Conservation (phyloP, 2,797 vertebrate genomes). For the Spinibarbus caldwelli region DNA sequence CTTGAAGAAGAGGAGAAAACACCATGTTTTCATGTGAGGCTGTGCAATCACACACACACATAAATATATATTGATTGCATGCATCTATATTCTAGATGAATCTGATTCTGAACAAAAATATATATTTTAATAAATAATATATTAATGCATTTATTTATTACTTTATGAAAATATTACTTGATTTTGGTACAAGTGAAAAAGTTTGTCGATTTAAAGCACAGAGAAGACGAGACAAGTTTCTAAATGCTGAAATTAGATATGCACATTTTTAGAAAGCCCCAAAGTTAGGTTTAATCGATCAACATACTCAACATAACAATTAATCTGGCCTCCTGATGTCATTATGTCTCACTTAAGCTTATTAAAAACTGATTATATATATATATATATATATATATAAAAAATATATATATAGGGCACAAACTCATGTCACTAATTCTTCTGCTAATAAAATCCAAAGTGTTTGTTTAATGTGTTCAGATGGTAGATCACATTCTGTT, state of each 20-base stretch:
- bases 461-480: neutral
- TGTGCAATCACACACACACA: neutral
- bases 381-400: neutral
- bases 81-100: neutral
- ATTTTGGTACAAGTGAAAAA: neutral
- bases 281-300: slow-evolving; percentile 11
- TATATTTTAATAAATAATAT: neutral
- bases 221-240: neutral
- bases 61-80: neutral
- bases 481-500: neutral
- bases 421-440: neutral
- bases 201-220: neutral
- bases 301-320: neutral
- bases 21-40: neutral
- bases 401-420: neutral
- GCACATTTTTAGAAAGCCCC: neutral
- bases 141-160: neutral
- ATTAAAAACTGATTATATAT: neutral
- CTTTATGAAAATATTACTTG: neutral
- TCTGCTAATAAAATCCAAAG: neutral
- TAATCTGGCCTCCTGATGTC: neutral
- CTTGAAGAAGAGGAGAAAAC: neutral
- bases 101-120: neutral
- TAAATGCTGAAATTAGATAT: neutral
- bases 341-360: neutral